Evolutionary conservation across 2,797 vertebrate species (phyloP).

Genomic region (Trichosurus vulpecula): DNA sequence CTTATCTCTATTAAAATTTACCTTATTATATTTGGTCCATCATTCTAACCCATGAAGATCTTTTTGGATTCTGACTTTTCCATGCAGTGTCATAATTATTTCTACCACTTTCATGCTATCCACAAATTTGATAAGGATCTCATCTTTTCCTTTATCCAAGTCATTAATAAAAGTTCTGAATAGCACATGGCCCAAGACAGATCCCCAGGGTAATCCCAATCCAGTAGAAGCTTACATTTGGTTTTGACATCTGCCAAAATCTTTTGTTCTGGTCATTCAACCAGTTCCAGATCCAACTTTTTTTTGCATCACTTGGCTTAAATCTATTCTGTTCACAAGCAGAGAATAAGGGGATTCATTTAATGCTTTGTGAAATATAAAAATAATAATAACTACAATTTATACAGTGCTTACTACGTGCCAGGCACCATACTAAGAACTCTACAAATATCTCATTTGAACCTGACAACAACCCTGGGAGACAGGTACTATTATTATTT

Average conservation of each 20-base stretch:
- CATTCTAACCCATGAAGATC: background rate
- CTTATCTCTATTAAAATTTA: background rate
- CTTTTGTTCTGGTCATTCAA: background rate
- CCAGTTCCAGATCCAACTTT: background rate
- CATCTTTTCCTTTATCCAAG: background rate
- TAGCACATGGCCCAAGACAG: background rate
- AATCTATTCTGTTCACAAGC: background rate
- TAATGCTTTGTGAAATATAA: background rate
- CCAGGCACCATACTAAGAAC: background rate
- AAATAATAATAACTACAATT: background rate
- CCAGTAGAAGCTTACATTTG: background rate
- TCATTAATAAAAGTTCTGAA: background rate
- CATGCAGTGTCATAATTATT: background rate
- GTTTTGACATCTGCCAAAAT: background rate
- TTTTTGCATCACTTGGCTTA: background rate
- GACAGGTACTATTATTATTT: background rate
- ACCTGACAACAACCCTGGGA: background rate
- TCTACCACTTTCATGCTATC: background rate
- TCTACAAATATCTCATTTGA: background rate
- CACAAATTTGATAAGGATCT: background rate
- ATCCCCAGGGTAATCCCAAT: background rate
- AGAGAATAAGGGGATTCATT: background rate
- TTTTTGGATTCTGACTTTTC: background rate
- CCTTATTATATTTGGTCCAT: background rate
- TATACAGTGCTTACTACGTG: background rate